Base-by-base conservation (phyloP, 2,888 invertebrate species). In the Drosophila quasianomalipes region DNA sequence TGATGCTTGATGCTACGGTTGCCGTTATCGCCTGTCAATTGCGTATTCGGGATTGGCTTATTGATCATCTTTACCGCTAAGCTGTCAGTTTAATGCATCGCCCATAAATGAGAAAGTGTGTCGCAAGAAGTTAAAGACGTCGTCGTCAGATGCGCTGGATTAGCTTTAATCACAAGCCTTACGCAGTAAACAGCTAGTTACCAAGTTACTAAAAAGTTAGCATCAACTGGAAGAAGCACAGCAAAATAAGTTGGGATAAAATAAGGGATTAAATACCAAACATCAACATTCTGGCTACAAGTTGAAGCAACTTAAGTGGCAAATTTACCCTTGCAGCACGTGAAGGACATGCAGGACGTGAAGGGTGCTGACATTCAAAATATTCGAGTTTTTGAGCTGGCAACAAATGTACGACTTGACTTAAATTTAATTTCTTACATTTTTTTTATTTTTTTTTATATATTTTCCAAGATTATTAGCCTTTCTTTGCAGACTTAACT, bases 31-130 rank as follows among this genome's bases (percentile, higher is more conserved):
- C 44, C 60, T 79, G 82, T 81, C 79, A 77, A 83, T 83, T 71
- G 86, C 60, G 39, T 54, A 70, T 74, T 62, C 55, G 68, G 64
- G 71, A 85, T 83, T 89, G 83, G 70, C 86, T 87, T 85, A 85
- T 85, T 85, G 88, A 85, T 85, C 88, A 90, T 90, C 85, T 81
- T 53, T 44, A 52, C 67, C 70, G 82, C 67, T 61, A 55, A 72
- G 88, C 90, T 85, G 82, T 79, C 85, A 76, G 47, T 75, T 85
- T 82, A 71, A 82, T 70, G 79, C 70, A 70, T 33, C 55, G 55
- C 53, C 61, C 79, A 74, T 68, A 79, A 75, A 72, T 62, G 54
- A 59, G 7, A 22, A 22, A 47, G 47, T 22, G 65, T 51, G 67
- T 72, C 53, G 52, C 41, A 33, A 58, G 28, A 77, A 70, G 69